Percentiles rank a stretch among this genome's conserved stretches.
These are phyloP conservation scores for Pangasius larnaudii DNA, from an alignment of 2,797 vertebrate genomes.

Conservation along the genomic window DNA sequence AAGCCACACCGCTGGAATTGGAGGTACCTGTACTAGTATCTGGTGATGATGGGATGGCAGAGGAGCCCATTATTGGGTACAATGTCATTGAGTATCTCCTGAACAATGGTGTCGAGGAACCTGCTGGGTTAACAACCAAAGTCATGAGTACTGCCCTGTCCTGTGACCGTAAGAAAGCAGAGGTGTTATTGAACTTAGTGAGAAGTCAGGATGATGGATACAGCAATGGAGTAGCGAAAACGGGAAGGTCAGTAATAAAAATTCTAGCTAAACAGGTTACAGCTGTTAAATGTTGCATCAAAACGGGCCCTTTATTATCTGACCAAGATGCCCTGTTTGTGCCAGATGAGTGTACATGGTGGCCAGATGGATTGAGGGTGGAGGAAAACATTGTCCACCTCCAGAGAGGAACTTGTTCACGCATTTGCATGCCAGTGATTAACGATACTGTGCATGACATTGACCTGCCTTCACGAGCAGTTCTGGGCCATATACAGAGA, in stretches of 20 bases:
- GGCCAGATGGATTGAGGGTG: neutral
- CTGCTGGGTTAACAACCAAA: neutral
- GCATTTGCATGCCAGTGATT: neutral
- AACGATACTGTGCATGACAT: constrained; percentile 35
- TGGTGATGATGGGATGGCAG: neutral
- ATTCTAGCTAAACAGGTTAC: constrained; percentile 25
- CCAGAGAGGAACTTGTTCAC: constrained; percentile 27
- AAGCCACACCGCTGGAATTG: neutral
- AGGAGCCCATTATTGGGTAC: constrained; percentile 47
- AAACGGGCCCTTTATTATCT: neutral
- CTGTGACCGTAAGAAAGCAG: constrained; percentile 34
- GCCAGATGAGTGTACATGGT: no score
- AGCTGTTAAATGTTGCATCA: constrained; percentile 18
- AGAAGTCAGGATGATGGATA: neutral
- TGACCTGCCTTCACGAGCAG: neutral
- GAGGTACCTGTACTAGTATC: constrained; percentile 21
- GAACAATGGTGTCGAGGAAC: neutral
- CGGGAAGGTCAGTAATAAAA: neutral
- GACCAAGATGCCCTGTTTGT: no score
- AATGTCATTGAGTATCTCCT: constrained; percentile 44
- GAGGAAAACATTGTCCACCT: constrained; percentile 23
- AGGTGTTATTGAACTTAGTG: neutral
- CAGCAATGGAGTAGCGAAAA: neutral
- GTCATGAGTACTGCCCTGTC: constrained; percentile 32
- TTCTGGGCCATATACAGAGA: constrained; percentile 21